Percentiles rank a stretch among this genome's conserved stretches.
Evolutionary conservation across 2,888 invertebrate genomes (phyloP).

Genomic region (Scelioninae gen. 1): DNA sequence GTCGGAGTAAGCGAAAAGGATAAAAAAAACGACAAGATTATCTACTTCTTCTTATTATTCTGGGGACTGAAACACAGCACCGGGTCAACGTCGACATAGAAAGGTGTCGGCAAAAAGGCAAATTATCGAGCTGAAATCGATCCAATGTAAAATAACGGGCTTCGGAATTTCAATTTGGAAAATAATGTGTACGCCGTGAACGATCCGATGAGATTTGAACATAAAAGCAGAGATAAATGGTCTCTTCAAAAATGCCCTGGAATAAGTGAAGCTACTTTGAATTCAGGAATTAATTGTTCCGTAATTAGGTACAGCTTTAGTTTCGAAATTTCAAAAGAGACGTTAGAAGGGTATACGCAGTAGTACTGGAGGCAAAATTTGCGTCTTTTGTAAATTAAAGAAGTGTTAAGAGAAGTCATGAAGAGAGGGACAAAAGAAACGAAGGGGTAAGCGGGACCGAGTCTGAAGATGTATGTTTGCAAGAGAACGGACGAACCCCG

Average conservation of each 20-base stretch:
- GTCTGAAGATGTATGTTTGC: slow-evolving; percentile 78
- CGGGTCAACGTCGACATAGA: slow-evolving; percentile 36
- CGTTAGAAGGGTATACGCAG: slow-evolving; percentile 62
- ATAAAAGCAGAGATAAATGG: slow-evolving; percentile 20
- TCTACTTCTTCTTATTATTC: slow-evolving; percentile 44
- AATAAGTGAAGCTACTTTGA: not conserved
- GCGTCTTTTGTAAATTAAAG: slow-evolving; percentile 75
- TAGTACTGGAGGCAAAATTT: slow-evolving; percentile 78
- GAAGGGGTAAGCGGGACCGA: slow-evolving; percentile 77
- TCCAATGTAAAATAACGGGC: slow-evolving; percentile 52
- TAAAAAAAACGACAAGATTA: slow-evolving; percentile 26
- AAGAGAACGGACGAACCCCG: slow-evolving; percentile 76
- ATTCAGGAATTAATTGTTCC: slow-evolving; percentile 1
- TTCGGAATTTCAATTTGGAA: slow-evolving; percentile 59
- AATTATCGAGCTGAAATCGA: slow-evolving; percentile 60
- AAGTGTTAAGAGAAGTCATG: slow-evolving; percentile 81
- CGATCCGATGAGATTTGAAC: slow-evolving; percentile 36
- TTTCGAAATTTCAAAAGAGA: not conserved
- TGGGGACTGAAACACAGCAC: slow-evolving; percentile 25
- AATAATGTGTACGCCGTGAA: slow-evolving; percentile 38
- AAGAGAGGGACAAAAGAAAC: slow-evolving; percentile 77
- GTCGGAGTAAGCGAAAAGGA: not conserved
- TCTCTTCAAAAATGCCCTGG: slow-evolving; percentile 14
- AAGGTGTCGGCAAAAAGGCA: slow-evolving; percentile 53
- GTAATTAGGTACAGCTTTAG: no score